These are phyloP conservation scores for Phlogophora meticulosa DNA, from an alignment of 2,888 invertebrate species.

Conservation along the genomic window DNA sequence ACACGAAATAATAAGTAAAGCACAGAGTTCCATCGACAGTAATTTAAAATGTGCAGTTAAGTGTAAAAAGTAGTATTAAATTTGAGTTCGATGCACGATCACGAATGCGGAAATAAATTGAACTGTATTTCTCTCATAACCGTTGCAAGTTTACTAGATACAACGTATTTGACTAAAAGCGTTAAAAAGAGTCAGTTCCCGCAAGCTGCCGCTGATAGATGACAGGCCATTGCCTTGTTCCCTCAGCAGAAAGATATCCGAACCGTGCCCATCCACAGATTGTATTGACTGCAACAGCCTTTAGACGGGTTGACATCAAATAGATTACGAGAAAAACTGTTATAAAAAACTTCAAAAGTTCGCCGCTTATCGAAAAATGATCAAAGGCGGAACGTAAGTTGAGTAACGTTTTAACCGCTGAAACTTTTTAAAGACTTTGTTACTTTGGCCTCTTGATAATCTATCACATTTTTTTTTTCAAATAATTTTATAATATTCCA, in stretches of 20 bases:
- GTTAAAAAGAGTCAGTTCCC: slow-evolving; percentile 29
- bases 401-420: slow-evolving; percentile 36
- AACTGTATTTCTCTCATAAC: neutral
- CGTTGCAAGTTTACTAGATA: slow-evolving; percentile 17
- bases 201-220: slow-evolving; percentile 57
- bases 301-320: slow-evolving; percentile 55
- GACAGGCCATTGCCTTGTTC: slow-evolving; percentile 62
- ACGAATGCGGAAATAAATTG: neutral
- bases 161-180: slow-evolving; percentile 8
- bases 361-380: slow-evolving; percentile 54
- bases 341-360: slow-evolving; percentile 43
- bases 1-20: neutral
- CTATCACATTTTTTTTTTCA: slow-evolving; percentile 23
- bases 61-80: slow-evolving; percentile 1
- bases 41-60: slow-evolving; percentile 2
- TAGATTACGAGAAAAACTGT: slow-evolving; percentile 56
- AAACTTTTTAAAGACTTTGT: slow-evolving; percentile 56
- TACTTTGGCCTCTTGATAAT: slow-evolving; percentile 44
- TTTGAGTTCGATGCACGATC: neutral
- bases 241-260: slow-evolving; percentile 35
- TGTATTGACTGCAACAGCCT: slow-evolving; percentile 65
- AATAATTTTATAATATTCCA: slow-evolving; percentile 2
- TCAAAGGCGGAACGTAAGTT: slow-evolving; percentile 51
- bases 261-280: slow-evolving; percentile 48
- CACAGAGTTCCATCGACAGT: slow-evolving; percentile 1